Evolutionary conservation across 92 coral and sea anemone species (phyloP).

Genomic region (Epizoanthus ramosus): DNA sequence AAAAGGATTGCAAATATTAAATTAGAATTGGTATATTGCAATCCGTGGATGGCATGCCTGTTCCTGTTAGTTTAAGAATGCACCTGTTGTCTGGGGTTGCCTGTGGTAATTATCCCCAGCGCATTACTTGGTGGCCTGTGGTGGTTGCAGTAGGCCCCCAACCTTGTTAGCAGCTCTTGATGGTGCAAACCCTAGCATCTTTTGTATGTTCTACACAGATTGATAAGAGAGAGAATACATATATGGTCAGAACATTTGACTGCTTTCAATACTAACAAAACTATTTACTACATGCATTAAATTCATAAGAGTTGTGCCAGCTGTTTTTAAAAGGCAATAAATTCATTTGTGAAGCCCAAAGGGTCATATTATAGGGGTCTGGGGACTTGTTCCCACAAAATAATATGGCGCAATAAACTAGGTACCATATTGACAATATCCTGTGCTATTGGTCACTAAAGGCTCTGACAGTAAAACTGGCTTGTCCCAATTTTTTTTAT

Average conservation of each 20-base stretch:
- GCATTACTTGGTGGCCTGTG: conserved; percentile 74
- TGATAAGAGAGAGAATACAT: not conserved
- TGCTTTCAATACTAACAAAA: not conserved
- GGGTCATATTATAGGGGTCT: too few relatives aligned
- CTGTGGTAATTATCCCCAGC: not conserved
- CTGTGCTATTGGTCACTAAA: too few relatives aligned
- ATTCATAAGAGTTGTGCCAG: not conserved
- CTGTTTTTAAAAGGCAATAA: too few relatives aligned
- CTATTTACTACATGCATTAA: not conserved
- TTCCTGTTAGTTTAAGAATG: not conserved
- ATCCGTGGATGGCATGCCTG: too few relatives aligned
- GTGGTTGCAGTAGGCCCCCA: conserved; percentile 93
- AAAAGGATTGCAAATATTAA: too few relatives aligned
- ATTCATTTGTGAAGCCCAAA: too few relatives aligned
- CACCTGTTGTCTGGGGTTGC: not conserved
- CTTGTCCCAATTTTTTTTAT: too few relatives aligned
- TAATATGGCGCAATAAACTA: too few relatives aligned
- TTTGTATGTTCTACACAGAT: conserved; percentile 84
- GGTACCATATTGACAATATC: too few relatives aligned
- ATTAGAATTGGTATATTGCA: too few relatives aligned
- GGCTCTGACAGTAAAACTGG: too few relatives aligned
- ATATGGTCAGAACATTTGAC: not conserved
- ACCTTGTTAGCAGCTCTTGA: conserved; percentile 98
- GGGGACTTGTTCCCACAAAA: not conserved
- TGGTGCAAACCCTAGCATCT: conserved; percentile 96